phyloP scores from a whole-genome alignment of 1,140 invertebrate species.

The Zelostemma sp. region DNA sequence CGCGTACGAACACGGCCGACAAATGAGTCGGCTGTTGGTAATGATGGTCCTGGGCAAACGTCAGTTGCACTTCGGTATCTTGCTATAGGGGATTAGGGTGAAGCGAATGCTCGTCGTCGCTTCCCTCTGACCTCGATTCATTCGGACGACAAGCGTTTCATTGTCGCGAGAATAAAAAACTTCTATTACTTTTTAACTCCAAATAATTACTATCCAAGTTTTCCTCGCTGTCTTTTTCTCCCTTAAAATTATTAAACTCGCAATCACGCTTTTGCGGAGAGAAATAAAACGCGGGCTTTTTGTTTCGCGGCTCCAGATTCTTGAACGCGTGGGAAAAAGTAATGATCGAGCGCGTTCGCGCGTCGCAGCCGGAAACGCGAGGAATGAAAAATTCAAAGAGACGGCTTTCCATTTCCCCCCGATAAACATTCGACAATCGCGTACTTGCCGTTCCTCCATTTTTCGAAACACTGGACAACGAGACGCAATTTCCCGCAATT shows the following conservation, averaged over 20 bases:
- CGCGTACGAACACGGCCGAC: conserved; percentile 30
- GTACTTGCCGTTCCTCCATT: too few species aligned
- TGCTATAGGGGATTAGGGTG: conserved; percentile 41
- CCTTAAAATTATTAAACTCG: not conserved
- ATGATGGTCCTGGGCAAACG: conserved; percentile 37
- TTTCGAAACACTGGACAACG: too few species aligned
- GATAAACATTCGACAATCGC: not conserved
- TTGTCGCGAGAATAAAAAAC: conserved; percentile 6
- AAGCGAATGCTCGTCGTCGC: conserved; percentile 33
- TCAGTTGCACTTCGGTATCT: conserved; percentile 44
- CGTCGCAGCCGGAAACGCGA: conserved; percentile 17
- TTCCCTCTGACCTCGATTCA: conserved; percentile 40
- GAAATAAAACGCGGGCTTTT: too few species aligned
- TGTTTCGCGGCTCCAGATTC: too few species aligned
- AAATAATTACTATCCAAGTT: too few species aligned
- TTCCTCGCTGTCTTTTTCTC: too few species aligned
- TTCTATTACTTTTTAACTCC: too few species aligned
- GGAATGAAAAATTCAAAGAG: conserved; percentile 33
- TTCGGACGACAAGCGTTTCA: conserved; percentile 44
- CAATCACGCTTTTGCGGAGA: not conserved
- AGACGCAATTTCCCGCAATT: not conserved
- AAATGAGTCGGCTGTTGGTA: conserved; percentile 48
- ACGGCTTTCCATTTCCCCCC: conserved; percentile 9
- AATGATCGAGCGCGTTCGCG: conserved; percentile 22
- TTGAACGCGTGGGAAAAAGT: conserved; percentile 27